These are phyloP conservation scores for Sabatieria punctata DNA, from an alignment of 2,888 invertebrate genomes.

Conservation along the genomic window DNA sequence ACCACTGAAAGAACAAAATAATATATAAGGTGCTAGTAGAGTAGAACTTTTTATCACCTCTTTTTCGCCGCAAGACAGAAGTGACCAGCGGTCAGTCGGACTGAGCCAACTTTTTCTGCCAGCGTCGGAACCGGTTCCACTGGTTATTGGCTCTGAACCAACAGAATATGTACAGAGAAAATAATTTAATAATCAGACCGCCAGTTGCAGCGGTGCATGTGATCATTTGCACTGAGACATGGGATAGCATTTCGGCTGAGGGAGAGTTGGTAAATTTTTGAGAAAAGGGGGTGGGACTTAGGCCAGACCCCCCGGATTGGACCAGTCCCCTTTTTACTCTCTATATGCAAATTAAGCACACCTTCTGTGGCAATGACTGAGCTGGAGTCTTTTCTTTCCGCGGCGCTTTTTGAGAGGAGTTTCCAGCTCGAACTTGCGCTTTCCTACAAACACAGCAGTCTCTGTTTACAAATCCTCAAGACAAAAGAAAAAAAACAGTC, in stretches of 20 bases:
- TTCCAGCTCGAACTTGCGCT: not conserved
- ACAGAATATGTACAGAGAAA: not conserved
- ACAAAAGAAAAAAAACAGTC: too few species aligned
- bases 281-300: too few species aligned
- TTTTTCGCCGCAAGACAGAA: not conserved
- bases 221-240: too few species aligned
- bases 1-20: not conserved
- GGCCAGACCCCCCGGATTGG: too few species aligned
- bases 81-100: not conserved
- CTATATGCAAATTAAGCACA: too few species aligned
- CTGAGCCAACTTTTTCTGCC: conserved; percentile 5
- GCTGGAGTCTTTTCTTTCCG: not conserved
- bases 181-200: not conserved
- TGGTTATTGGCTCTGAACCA: conserved; percentile 3
- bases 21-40: not conserved
- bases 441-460: not conserved
- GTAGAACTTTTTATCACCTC: not conserved
- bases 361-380: too few species aligned
- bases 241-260: too few species aligned
- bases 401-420: not conserved
- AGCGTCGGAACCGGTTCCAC: conserved; percentile 5
- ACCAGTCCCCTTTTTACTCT: too few species aligned
- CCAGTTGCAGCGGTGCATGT: too few species aligned
- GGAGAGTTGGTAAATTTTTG: too few species aligned
- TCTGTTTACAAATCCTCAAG: too few species aligned